Conservation (phyloP, 2,888 invertebrate genomes). For the Stenodera caucasica region DNA sequence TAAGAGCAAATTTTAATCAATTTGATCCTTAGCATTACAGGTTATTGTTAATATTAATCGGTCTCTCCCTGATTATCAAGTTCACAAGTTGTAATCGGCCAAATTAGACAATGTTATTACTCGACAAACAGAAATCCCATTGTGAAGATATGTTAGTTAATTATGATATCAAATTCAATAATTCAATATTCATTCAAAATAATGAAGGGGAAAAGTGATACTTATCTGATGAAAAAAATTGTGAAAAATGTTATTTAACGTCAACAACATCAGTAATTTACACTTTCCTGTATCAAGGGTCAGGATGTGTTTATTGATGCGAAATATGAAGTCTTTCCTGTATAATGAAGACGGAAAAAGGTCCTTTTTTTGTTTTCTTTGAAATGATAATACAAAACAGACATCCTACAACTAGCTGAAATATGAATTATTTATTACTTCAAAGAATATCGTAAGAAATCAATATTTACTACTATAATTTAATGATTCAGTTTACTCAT, state of each 20-base stretch:
- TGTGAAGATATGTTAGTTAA: neutral
- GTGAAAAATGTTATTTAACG: neutral
- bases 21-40: neutral
- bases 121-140: neutral
- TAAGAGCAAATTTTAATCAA: neutral
- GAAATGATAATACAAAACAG: constrained; percentile 3
- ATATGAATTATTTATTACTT: neutral
- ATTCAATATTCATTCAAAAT: too few relatives aligned
- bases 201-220: too few relatives aligned
- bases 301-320: constrained; percentile 11
- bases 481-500: neutral
- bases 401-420: neutral
- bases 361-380: constrained; percentile 3
- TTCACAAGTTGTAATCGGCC: neutral
- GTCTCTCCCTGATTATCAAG: neutral
- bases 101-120: neutral
- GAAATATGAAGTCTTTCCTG: constrained; percentile 6
- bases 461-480: neutral
- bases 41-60: neutral
- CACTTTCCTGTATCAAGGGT: constrained; percentile 6
- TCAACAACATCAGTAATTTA: constrained; percentile 8
- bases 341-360: neutral
- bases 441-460: neutral
- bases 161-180: too few relatives aligned
- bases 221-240: neutral